These are phyloP conservation scores for Oncorhynchus masou DNA, from an alignment of 2,113 vertebrate genomes.

Conservation along the genomic window DNA sequence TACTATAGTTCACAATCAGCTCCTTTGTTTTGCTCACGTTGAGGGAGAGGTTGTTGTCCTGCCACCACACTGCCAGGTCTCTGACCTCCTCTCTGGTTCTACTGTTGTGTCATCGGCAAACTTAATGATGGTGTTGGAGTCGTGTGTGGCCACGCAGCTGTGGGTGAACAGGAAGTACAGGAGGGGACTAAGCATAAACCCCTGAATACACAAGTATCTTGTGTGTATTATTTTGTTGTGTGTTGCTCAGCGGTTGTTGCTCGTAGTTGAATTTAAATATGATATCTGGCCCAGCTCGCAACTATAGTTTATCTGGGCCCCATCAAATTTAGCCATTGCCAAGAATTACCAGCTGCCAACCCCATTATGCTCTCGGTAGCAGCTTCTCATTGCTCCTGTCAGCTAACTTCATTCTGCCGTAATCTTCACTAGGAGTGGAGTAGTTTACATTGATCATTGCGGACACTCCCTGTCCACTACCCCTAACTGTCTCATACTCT, in stretches of 20 bases:
- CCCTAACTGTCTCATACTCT: not conserved
- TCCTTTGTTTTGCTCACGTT: too few species aligned
- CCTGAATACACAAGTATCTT: too few species aligned
- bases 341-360: constrained; percentile 51
- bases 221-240: too few species aligned
- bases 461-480: not conserved
- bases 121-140: too few species aligned
- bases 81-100: too few species aligned
- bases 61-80: too few species aligned
- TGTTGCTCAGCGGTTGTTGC: not conserved
- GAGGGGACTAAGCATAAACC: too few species aligned
- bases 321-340: constrained; percentile 39
- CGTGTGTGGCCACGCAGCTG: too few species aligned
- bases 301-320: constrained; percentile 37
- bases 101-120: too few species aligned
- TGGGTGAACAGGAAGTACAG: too few species aligned
- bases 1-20: too few species aligned
- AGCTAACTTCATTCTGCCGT: constrained; percentile 29
- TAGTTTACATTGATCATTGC: not conserved
- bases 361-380: constrained; percentile 48
- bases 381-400: constrained; percentile 26
- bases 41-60: too few species aligned
- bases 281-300: constrained; percentile 4
- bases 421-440: constrained; percentile 35
- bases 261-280: constrained; percentile 19